Conservation (phyloP, 2,888 invertebrate species). For the Spilarctia lutea region DNA sequence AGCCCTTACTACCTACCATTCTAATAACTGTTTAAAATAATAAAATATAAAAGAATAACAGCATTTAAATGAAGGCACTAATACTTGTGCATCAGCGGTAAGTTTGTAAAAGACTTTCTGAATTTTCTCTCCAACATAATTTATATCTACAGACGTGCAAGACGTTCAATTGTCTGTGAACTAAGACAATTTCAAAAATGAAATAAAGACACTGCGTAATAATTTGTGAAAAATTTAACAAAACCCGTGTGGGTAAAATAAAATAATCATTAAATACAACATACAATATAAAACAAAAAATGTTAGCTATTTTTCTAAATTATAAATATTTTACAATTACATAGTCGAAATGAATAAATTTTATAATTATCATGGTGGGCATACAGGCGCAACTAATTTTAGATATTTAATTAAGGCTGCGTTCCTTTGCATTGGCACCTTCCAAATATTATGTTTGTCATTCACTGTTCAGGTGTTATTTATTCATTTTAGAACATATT, state of each 20-base stretch:
- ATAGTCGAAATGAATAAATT: neutral
- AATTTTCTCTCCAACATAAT: constrained; percentile 23
- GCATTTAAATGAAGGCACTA: constrained; percentile 36
- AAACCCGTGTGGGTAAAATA: neutral
- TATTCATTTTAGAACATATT: neutral
- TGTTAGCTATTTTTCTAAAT: neutral
- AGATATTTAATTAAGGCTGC: neutral
- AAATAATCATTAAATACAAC: neutral
- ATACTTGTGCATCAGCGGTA: constrained; percentile 44
- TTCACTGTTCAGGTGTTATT: neutral
- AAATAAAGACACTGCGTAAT: neutral
- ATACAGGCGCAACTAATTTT: neutral
- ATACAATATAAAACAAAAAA: neutral
- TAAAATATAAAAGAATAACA: constrained; percentile 31
- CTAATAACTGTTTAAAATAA: constrained; percentile 36
- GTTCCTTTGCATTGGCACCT: neutral
- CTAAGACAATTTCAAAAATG: neutral
- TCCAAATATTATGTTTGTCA: neutral
- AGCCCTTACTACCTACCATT: constrained; percentile 42
- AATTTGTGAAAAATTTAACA: neutral
- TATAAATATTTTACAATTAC: neutral
- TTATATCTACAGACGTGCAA: constrained; percentile 7
- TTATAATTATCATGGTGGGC: neutral
- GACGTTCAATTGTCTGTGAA: neutral
- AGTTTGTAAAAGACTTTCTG: constrained; percentile 28